Base-by-base conservation (phyloP, 1,140 invertebrate genomes). In the Dreissena rostriformis region DNA sequence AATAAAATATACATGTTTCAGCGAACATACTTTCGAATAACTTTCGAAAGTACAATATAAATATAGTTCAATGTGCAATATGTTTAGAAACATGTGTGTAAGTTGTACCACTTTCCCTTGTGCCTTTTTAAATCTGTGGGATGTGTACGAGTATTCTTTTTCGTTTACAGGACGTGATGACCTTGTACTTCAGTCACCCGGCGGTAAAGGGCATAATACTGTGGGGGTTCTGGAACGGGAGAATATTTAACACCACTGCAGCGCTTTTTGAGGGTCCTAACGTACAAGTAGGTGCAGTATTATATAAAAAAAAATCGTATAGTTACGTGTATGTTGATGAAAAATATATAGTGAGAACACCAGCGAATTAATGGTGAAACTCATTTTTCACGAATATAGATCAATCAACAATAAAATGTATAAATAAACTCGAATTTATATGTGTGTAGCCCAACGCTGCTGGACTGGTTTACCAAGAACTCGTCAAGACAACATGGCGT, bases 171-270 rank as follows among this genome's bases (percentile, higher is more conserved):
- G 81, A 86, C 8, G 76, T 85, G 12, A 28, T 90, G 52, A 86
- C 79, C 0, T 39, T 87, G 17, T 86, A 86, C 28, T 91, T 85
- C 78, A 88, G 89, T 83, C 90, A 90, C 29, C 86, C 86, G 11
- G 79, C 81, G 11, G 85, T 91, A 6, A 78, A 88, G 17, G 90
- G 89, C 0, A 84, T 91, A 26, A 10, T 91, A 11, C 24, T 91
- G 28, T 91, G 91, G 91, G 90, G 89, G 19, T 90, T 91, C 84
- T 90, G 86, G 86, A 79, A 86, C 28, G 65, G 71, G 17, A 39
- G 78, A 24, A 80, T 81, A 67, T 68, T 66, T 57, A 29, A 76
- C 29, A 53, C 51, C 8, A 63, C 57, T 0, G 70, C 57, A 14
- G 75, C 87, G 11, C 26, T 90, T 6, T 71, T 83, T 28, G 70